Evolutionary conservation across 2,113 vertebrate species (phyloP).

Genomic region (Lepus timidus): DNA sequence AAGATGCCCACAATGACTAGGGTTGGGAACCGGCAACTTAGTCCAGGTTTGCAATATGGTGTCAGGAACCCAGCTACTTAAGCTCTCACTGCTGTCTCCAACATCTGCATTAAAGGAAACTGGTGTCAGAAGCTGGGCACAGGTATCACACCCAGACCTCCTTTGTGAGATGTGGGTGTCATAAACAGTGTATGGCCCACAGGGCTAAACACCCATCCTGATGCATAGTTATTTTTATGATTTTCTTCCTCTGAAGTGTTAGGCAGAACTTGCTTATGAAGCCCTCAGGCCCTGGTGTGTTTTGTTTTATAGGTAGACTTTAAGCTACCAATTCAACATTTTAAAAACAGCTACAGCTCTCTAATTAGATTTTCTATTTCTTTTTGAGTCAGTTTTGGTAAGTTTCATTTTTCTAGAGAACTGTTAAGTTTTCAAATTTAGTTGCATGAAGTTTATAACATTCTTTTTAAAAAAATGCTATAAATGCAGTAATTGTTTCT

Average conservation of each 20-base stretch:
- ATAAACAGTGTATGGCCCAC: too few relatives aligned
- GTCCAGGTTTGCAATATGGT: too few relatives aligned
- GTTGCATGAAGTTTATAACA: background rate
- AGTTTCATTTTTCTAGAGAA: conserved; percentile 61
- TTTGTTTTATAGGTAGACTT: conserved; percentile 50
- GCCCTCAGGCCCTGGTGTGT: background rate
- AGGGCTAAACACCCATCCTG: too few relatives aligned
- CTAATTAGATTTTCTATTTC: conserved; percentile 67
- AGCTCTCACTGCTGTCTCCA: too few relatives aligned
- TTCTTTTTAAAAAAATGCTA: conserved; percentile 19
- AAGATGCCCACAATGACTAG: too few relatives aligned
- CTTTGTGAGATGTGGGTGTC: too few relatives aligned
- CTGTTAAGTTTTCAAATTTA: conserved; percentile 53
- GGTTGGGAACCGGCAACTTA: too few relatives aligned
- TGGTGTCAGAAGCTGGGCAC: too few relatives aligned
- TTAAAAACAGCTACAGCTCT: conserved; percentile 41
- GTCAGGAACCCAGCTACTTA: too few relatives aligned
- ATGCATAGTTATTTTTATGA: background rate
- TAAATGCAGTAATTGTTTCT: background rate
- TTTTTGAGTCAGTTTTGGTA: conserved; percentile 60
- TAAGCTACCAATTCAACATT: conserved; percentile 26
- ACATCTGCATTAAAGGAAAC: too few relatives aligned
- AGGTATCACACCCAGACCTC: too few relatives aligned
- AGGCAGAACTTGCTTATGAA: background rate
- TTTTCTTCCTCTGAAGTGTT: conserved; percentile 14